phyloP scores from a whole-genome alignment of 2,888 invertebrate species.

The Lepidocyrtoides sp. region DNA sequence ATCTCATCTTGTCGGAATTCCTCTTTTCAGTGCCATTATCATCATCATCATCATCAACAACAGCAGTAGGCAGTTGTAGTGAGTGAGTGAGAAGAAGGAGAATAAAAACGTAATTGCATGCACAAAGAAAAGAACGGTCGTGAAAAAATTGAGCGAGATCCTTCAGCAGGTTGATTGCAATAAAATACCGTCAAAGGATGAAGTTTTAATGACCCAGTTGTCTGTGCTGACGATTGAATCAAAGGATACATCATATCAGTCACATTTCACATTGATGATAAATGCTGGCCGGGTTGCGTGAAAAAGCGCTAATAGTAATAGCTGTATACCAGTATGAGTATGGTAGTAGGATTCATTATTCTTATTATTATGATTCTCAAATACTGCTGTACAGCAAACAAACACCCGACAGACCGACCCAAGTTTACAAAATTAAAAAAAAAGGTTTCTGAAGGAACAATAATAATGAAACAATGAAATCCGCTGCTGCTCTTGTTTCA shows the following conservation, averaged over 20 bases:
- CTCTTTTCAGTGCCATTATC: background rate
- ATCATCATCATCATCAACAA: background rate
- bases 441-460: background rate
- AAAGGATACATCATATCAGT: constrained; percentile 71
- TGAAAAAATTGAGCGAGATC: constrained; percentile 53
- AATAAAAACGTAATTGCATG: constrained; percentile 57
- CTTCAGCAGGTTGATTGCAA: constrained; percentile 72
- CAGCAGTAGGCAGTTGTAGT: background rate
- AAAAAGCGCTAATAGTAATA: constrained; percentile 19
- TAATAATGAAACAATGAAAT: background rate
- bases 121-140: background rate
- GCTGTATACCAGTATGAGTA: background rate
- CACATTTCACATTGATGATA: constrained; percentile 30
- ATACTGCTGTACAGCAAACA: background rate
- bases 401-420: constrained; percentile 25
- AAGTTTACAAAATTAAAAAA: constrained; percentile 19
- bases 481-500: background rate
- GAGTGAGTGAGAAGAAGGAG: background rate
- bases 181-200: constrained; percentile 62
- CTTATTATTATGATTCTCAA: background rate
- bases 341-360: constrained; percentile 39
- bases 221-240: constrained; percentile 71
- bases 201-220: constrained; percentile 75
- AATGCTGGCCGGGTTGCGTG: constrained; percentile 25
- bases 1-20: constrained; percentile 44